A percentile compares a stretch with the other conserved stretches of the same genome.
Conservation (phyloP, 2,888 invertebrate genomes). For the Drosophila siamana region DNA sequence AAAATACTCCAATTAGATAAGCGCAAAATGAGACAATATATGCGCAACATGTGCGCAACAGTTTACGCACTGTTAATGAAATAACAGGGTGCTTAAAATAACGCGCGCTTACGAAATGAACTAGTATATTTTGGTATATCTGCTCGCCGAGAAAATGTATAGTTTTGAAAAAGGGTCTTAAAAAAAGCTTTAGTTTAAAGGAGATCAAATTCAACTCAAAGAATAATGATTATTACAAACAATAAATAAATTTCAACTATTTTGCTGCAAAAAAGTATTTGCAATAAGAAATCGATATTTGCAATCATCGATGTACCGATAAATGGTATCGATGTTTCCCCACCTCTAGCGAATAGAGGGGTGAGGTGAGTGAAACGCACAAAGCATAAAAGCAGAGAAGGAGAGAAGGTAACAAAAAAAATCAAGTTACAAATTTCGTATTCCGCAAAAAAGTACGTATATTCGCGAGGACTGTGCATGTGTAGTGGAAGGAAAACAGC, state of each 20-base stretch:
- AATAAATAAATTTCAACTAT: too few species aligned
- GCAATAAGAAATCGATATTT: background rate
- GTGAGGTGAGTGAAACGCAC: conserved; percentile 51
- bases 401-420: conserved; percentile 39
- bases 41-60: conserved; percentile 7
- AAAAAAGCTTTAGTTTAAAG: too few species aligned
- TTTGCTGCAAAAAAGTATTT: background rate
- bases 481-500: background rate
- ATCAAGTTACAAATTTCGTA: conserved; percentile 14
- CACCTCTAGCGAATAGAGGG: background rate
- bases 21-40: conserved; percentile 9
- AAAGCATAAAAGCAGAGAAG: conserved; percentile 33
- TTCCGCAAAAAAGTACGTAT: conserved; percentile 8
- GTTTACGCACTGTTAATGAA: conserved; percentile 12
- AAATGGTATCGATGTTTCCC: background rate
- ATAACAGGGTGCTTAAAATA: too few species aligned
- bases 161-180: too few species aligned
- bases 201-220: too few species aligned
- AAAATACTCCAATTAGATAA: background rate
- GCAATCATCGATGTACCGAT: background rate
- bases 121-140: too few species aligned
- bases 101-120: too few species aligned
- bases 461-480: conserved; percentile 1
- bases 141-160: too few species aligned
- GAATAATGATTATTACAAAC: too few species aligned